A percentile compares a stretch with the other conserved stretches of the same genome.
Evolutionary conservation across 2,888 invertebrate species (phyloP).

Genomic region (Polyploca ridens): DNA sequence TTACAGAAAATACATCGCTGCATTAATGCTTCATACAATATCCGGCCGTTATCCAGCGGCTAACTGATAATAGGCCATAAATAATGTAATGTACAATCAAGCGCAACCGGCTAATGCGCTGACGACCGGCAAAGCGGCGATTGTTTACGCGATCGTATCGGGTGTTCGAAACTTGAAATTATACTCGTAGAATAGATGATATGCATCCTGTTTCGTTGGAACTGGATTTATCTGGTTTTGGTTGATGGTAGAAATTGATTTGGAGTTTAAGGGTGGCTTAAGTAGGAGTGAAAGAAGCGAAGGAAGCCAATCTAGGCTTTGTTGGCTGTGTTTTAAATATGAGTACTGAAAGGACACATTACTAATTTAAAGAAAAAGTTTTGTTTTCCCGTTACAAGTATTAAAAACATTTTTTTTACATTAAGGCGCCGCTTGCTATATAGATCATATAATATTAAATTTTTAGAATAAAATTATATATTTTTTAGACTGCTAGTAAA

Average conservation of each 20-base stretch:
- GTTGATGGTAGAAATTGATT: background rate
- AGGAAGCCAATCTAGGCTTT: no score
- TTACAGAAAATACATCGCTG: slow-evolving; percentile 6
- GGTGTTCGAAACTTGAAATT: slow-evolving; percentile 20
- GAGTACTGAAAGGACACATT: no score
- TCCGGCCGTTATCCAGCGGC: slow-evolving; percentile 14
- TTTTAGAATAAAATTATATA: no score
- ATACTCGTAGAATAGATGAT: slow-evolving; percentile 6
- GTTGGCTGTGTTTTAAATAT: background rate
- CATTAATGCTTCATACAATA: slow-evolving; percentile 7
- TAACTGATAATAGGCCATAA: slow-evolving; percentile 41
- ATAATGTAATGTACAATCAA: slow-evolving; percentile 34
- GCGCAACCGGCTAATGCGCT: slow-evolving; percentile 19
- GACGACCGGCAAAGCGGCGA: slow-evolving; percentile 24
- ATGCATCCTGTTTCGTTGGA: background rate
- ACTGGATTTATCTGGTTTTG: slow-evolving; percentile 5
- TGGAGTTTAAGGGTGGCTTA: background rate
- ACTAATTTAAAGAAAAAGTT: background rate
- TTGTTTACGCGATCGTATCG: slow-evolving; percentile 39
- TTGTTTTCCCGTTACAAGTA: no score
- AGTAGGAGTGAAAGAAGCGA: no score
- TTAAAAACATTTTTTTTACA: no score
- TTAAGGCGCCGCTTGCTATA: no score
- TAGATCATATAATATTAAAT: no score
- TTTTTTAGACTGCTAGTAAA: no score